Conservation (phyloP, 1,140 invertebrate species). For the Cotesia vestalis region DNA sequence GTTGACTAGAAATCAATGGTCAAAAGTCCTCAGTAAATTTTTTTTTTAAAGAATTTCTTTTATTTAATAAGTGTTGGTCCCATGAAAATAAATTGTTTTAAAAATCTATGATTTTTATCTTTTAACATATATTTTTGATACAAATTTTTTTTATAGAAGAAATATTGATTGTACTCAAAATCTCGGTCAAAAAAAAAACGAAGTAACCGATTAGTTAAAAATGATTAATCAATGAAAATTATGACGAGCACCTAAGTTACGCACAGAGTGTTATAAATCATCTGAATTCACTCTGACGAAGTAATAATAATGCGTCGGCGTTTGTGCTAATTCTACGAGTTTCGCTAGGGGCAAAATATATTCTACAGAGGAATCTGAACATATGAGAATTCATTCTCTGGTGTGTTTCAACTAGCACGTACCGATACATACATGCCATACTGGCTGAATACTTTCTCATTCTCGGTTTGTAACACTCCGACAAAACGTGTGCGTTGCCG, state of each 20-base stretch:
- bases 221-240: slow-evolving; percentile 52
- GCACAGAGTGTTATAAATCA: slow-evolving; percentile 52
- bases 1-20: not conserved
- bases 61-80: no score
- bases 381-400: not conserved
- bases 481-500: slow-evolving; percentile 9
- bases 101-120: no score
- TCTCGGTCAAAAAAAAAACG: not conserved
- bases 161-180: no score
- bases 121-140: no score
- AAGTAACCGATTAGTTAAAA: slow-evolving; percentile 53
- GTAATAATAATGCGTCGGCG: slow-evolving; percentile 45
- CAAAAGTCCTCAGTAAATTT: not conserved
- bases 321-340: slow-evolving; percentile 51
- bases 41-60: no score
- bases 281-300: slow-evolving; percentile 37
- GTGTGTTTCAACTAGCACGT: not conserved
- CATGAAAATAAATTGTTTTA: no score
- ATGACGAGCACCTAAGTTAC: slow-evolving; percentile 46
- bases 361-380: not conserved
- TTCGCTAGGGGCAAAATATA: slow-evolving; percentile 28
- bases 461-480: not conserved
- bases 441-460: slow-evolving; percentile 5
- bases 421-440: slow-evolving; percentile 5
- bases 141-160: no score